Evolutionary conservation across 1,140 invertebrate species (phyloP), one percentile per base, ranked within the genome.

Genomic region (Trichonephila inaurata): DNA sequence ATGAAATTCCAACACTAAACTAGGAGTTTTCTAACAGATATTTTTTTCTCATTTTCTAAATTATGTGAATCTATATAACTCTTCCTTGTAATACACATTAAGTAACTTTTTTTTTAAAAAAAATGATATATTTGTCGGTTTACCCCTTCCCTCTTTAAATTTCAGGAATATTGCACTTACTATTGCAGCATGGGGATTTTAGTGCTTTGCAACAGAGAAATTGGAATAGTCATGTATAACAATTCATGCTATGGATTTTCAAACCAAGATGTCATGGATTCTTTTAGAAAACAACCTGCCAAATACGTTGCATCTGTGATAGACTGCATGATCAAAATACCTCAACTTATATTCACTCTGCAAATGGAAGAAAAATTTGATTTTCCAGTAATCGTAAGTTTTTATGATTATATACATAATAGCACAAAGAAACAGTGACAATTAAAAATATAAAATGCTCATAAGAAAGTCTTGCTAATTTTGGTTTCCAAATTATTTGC

Each of bases 221-320:
- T 87, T 6, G 91, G 91, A 6, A 77, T 92, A 4, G 18, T 92
- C 28, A 86, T 72, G 83, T 87, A 87, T 60, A 87, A 87, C 12
- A 12, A 87, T 19, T 69, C 33, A 72, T 87, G 83, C 21, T 92
- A 92, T 87, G 82, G 91, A 16, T 92, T 92, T 77, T 92, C 91
- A 58, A 87, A 19, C 62, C 21, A 24, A 2, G 58, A 86, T 8
- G 83, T 62, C 1, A 24, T 92, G 44, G 61, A 92, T 19, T 28
- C 7, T 14, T 92, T 92, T 33, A 58, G 58, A 77, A 60, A 24
- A 21, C 19, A 87, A 10, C 91, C 91, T 10, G 16, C 40, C 1
- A 64, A 64, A n/a, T 91, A 58, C 40, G 21, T 91, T 40, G 40
- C 19, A 19, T 19, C 16, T 7, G 21, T 61, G 28, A 83, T 60